Conservation (phyloP, 2,888 invertebrate genomes). For the Trissonchulus sp. region DNA sequence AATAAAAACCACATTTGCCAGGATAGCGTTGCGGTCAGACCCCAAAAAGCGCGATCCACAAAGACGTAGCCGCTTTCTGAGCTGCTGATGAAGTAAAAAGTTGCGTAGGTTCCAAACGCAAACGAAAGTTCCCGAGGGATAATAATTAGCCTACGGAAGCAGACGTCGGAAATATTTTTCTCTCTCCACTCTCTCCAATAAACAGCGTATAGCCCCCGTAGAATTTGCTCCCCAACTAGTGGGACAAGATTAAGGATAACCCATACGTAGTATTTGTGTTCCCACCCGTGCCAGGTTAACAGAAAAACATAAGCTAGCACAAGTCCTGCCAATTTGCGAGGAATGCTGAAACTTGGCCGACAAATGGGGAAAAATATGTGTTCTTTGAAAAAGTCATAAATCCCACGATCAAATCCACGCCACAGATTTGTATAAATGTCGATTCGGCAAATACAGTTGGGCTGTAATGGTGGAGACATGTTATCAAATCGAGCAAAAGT, state of each 20-base stretch:
- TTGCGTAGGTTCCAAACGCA: constrained; percentile 50
- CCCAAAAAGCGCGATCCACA: constrained; percentile 48
- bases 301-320: constrained; percentile 54
- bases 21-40: constrained; percentile 47
- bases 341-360: constrained; percentile 51
- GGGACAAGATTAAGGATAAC: constrained; percentile 54
- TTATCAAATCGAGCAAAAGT: constrained; percentile 54
- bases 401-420: constrained; percentile 56
- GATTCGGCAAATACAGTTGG: constrained; percentile 56
- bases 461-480: constrained; percentile 52
- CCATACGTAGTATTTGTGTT: constrained; percentile 54
- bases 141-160: constrained; percentile 46
- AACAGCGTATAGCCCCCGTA: constrained; percentile 37
- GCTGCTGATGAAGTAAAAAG: constrained; percentile 51
- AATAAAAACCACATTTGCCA: constrained; percentile 47
- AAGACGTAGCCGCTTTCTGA: constrained; percentile 44
- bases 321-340: constrained; percentile 53
- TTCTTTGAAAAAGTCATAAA: constrained; percentile 55
- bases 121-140: constrained; percentile 43
- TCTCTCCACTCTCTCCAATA: constrained; percentile 39
- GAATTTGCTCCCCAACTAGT: constrained; percentile 51
- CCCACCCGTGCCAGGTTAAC: constrained; percentile 56
- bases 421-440: constrained; percentile 56
- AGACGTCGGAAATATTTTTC: constrained; percentile 42
- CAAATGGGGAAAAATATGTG: constrained; percentile 57